Percentiles rank a stretch among this genome's conserved stretches.
Conservation (phyloP, 2,113 vertebrate species). For the Zosterops lateralis region DNA sequence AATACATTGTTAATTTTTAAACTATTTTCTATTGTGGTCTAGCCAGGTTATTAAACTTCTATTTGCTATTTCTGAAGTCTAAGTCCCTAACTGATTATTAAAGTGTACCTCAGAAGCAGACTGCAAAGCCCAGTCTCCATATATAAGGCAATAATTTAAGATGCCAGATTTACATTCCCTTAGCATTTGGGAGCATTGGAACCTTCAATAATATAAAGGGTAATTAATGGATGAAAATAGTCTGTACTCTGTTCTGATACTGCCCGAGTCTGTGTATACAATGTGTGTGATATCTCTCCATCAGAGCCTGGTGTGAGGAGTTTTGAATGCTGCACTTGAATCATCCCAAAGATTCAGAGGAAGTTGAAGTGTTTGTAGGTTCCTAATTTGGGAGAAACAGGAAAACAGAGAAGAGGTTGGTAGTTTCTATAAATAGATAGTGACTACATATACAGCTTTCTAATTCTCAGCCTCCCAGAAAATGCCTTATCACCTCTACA, state of each 20-base stretch:
- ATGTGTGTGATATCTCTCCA: not conserved
- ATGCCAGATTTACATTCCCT: not conserved
- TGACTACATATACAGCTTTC: not conserved
- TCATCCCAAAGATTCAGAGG: not conserved
- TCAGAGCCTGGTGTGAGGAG: rapidly evolving
- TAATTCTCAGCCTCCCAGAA: not conserved
- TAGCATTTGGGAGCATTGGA: not conserved
- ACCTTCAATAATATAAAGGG: not conserved
- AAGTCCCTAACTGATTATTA: not conserved
- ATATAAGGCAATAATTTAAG: not conserved
- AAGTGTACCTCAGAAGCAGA: not conserved
- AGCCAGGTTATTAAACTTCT: not conserved
- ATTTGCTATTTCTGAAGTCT: not conserved
- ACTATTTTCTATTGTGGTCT: not conserved
- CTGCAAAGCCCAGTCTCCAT: not conserved
- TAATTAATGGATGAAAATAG: not conserved
- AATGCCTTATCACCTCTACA: not conserved
- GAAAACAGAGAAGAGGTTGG: not conserved
- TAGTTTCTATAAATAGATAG: not conserved
- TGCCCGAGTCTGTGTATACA: not conserved
- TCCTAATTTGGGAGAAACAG: not conserved
- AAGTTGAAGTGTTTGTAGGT: not conserved
- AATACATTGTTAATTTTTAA: not conserved
- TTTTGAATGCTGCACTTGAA: not conserved
- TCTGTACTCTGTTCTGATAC: not conserved